Conservation (phyloP, 2,113 vertebrate genomes). For the Pleuronectes platessa region DNA sequence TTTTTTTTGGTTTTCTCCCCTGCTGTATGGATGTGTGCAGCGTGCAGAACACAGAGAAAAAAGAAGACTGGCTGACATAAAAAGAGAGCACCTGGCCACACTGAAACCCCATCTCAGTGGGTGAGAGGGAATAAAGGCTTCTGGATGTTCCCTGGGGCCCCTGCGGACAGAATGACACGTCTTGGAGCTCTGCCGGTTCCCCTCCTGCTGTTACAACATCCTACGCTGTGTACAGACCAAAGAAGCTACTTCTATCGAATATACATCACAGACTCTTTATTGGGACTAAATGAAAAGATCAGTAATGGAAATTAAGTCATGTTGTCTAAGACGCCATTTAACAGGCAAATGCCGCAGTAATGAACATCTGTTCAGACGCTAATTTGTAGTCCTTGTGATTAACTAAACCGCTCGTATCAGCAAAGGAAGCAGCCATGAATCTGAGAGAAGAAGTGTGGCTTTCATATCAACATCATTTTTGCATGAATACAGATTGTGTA, state of each 20-base stretch:
- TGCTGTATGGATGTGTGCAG: constrained; percentile 37
- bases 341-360: constrained; percentile 43
- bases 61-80: constrained; percentile 17
- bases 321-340: constrained; percentile 53
- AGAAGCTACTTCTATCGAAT: constrained; percentile 20
- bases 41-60: constrained; percentile 27
- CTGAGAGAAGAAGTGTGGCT: constrained; percentile 44
- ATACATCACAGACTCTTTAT: constrained; percentile 27
- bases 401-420: constrained; percentile 47
- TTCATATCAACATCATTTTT: constrained; percentile 55
- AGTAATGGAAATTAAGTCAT: constrained; percentile 52
- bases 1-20: not conserved
- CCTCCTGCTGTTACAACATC: constrained; percentile 52
- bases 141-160: constrained; percentile 61
- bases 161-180: constrained; percentile 54
- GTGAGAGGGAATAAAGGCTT: constrained; percentile 66
- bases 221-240: constrained; percentile 17
- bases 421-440: constrained; percentile 49
- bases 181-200: constrained; percentile 53
- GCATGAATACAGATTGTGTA: constrained; percentile 39
- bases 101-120: constrained; percentile 71
- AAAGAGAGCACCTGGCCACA: constrained; percentile 60
- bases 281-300: constrained; percentile 48
- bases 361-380: constrained; percentile 66
- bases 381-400: constrained; percentile 61